These are phyloP conservation scores for Deladenus siricidicola DNA, from an alignment of 2,888 invertebrate species.

Conservation along the genomic window DNA sequence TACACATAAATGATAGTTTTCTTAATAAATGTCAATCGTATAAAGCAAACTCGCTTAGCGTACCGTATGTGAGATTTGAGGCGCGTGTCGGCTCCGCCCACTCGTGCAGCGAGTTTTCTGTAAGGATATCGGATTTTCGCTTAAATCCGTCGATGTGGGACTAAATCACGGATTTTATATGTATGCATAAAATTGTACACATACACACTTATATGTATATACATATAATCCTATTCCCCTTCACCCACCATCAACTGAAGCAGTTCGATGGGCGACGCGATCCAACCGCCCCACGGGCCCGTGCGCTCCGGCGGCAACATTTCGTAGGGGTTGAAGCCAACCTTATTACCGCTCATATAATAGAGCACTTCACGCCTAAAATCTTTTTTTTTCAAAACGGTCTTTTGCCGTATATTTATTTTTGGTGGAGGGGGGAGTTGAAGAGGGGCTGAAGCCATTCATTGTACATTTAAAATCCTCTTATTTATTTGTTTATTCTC, in stretches of 20 bases:
- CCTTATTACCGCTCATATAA: conserved; percentile 46
- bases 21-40: too few relatives aligned
- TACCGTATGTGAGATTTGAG: conserved; percentile 50
- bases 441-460: too few relatives aligned
- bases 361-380: conserved; percentile 48
- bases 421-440: too few relatives aligned
- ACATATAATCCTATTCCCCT: not conserved
- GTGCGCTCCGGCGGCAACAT: conserved; percentile 49
- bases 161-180: too few relatives aligned
- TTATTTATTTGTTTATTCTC: too few relatives aligned
- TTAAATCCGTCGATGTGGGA: conserved; percentile 43
- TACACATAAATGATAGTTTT: too few relatives aligned
- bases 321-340: conserved; percentile 52
- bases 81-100: conserved; percentile 40
- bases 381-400: too few relatives aligned
- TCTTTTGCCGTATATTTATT: too few relatives aligned
- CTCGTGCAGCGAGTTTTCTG: conserved; percentile 33
- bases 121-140: conserved; percentile 35
- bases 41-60: too few relatives aligned
- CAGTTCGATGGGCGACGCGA: conserved; percentile 50
- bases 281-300: conserved; percentile 53
- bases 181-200: not conserved
- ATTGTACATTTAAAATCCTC: too few relatives aligned
- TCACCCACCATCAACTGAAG: conserved; percentile 39
- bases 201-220: not conserved